Evolutionary conservation across 2,113 vertebrate genomes (phyloP).

Genomic region (Corythoichthys intestinalis): DNA sequence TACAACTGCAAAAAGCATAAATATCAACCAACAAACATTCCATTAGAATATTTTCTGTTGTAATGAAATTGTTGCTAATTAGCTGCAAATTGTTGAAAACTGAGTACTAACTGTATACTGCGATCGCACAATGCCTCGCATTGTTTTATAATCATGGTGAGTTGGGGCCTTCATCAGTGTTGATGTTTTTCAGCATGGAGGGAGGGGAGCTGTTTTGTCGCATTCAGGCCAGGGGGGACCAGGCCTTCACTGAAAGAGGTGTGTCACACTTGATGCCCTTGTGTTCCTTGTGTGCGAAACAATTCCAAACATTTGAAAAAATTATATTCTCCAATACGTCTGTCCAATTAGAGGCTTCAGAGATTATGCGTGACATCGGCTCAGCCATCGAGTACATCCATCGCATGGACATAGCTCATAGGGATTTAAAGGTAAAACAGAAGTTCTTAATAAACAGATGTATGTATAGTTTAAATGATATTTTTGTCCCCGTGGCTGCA

Average conservation of each 20-base stretch:
- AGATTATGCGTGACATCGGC: constrained; percentile 89
- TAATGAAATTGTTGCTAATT: too few species aligned
- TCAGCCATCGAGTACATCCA: constrained; percentile 87
- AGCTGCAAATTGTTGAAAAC: background rate
- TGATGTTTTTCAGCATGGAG: constrained; percentile 61
- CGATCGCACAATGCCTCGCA: constrained; percentile 27
- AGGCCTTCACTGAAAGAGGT: constrained; percentile 72
- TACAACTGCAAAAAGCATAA: too few species aligned
- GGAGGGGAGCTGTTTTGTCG: constrained; percentile 69
- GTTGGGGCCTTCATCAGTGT: background rate
- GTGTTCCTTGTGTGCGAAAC: background rate
- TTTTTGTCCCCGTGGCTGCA: background rate
- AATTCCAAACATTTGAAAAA: background rate
- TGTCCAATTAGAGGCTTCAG: constrained; percentile 81
- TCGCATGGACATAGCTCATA: constrained; percentile 84
- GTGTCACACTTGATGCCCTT: constrained; percentile 3
- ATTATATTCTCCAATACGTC: constrained; percentile 1
- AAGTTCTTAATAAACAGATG: background rate
- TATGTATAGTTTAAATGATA: background rate
- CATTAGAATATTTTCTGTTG: too few species aligned
- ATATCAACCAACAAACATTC: too few species aligned
- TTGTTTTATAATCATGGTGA: constrained; percentile 23
- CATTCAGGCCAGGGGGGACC: constrained; percentile 66
- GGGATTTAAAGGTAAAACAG: constrained; percentile 83
- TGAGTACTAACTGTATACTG: background rate